A percentile compares a stretch with the other conserved stretches of the same genome.
Evolutionary conservation across 2,888 invertebrate species (phyloP).

Genomic region (Caenorhabditis sulstoni): DNA sequence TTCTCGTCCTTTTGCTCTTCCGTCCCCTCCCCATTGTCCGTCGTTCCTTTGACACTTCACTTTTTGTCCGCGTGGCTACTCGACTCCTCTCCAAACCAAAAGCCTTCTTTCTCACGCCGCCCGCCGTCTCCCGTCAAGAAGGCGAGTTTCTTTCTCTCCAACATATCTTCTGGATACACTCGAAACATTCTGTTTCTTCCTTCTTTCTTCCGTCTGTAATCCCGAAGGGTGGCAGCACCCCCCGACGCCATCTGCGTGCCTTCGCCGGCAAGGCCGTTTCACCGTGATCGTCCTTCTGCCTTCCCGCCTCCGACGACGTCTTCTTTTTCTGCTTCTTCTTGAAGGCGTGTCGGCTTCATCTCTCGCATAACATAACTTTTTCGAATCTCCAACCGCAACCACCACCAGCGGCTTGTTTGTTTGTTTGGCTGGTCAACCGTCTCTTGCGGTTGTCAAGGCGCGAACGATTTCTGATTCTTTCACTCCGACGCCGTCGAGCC

Average conservation of each 20-base stretch:
- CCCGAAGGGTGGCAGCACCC: constrained; percentile 7
- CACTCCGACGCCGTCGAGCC: constrained; percentile 2
- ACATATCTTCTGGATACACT: not conserved
- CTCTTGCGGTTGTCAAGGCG: not conserved
- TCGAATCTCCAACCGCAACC: not conserved
- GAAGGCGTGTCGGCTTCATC: constrained; percentile 1
- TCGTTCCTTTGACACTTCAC: constrained; percentile 43
- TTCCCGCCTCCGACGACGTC: not conserved
- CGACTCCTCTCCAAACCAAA: not conserved
- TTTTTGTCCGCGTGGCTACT: constrained; percentile 51
- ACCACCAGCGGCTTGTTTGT: constrained; percentile 4
- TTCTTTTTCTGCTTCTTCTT: constrained; percentile 4
- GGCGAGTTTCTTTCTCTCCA: not conserved
- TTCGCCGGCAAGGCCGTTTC: constrained; percentile 39
- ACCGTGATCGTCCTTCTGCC: constrained; percentile 8
- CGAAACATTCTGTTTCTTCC: constrained; percentile 1
- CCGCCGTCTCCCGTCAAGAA: constrained; percentile 12
- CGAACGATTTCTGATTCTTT: not conserved
- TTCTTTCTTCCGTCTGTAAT: constrained; percentile 19
- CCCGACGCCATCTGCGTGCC: not conserved
- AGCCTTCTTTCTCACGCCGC: constrained; percentile 23
- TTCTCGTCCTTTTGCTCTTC: too few species aligned
- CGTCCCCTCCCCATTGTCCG: too few species aligned
- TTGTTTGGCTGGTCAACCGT: constrained; percentile 18
- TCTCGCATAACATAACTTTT: constrained; percentile 1